Base-by-base conservation (phyloP, 2,113 vertebrate genomes). In the Tragelaphus scriptus region DNA sequence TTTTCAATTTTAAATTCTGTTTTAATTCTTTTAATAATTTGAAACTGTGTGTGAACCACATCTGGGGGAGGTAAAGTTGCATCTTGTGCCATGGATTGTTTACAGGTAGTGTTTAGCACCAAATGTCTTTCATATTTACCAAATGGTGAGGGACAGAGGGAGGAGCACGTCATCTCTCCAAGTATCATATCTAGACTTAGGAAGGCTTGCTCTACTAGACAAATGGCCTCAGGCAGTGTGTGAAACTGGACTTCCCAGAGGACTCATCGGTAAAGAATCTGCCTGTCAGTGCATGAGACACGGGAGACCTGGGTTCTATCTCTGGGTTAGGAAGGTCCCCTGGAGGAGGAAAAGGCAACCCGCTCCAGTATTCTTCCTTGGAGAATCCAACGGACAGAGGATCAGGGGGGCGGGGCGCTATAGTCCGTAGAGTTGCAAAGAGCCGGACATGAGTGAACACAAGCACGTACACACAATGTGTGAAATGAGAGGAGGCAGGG, bases 1-100 rank as follows among this genome's bases (percentile, higher is more conserved):
- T 49, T 87, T 87, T 94, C 14, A 1, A 79, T 93, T 61, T 94
- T 87, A 53, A 79, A 79, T 77, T 75, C 47, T 91, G 82, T 86
- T 81, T 89, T 71, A 7, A 87, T 85, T 81, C 8, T 92, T 77
- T 47, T 36, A 49, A 10, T 71, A 49, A 30, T n/a, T 94, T 86
- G 40, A 92, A 58, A 92, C 25, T 59, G 6, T 23, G 4, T 58
- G 32, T 95, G 55, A 92, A 88, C 7, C 75, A 80, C 40, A 84
- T 9, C 11, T 49, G 6, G 26, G 28, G n/a, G 51, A 92, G 4
- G n/a, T 51, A 65, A 65, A 59, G 26, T 47, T 75, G 40, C 14
- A 61, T 65, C 94, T 32, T 65, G 7, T 40, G 2, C 40, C 68
- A 63, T 32, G 61, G 10, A 32, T 10, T 40, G 1, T 53, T 91